Percentiles rank a stretch among this genome's conserved stretches.
Evolutionary conservation across 1,140 invertebrate species (phyloP).

Genomic region (Diprion similis): DNA sequence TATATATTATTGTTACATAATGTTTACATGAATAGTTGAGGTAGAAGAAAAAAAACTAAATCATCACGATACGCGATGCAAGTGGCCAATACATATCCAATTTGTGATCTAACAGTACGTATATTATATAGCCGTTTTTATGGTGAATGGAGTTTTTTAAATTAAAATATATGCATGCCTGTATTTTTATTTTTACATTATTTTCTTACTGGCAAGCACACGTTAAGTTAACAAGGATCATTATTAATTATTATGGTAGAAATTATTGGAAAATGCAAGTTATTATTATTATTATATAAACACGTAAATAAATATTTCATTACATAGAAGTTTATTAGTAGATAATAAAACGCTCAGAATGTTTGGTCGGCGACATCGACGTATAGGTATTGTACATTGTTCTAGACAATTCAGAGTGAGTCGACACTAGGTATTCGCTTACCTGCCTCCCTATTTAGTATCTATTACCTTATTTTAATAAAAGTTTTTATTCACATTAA

Average conservation of each 20-base stretch:
- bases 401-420: too few species aligned
- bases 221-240: slow-evolving; percentile 13
- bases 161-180: slow-evolving; percentile 18
- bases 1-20: slow-evolving; percentile 14
- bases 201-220: slow-evolving; percentile 19
- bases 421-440: too few species aligned
- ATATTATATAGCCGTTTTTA: slow-evolving; percentile 23
- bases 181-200: slow-evolving; percentile 25
- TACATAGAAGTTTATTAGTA: slow-evolving; percentile 29
- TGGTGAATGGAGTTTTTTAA: slow-evolving; percentile 40
- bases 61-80: too few species aligned
- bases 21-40: neutral
- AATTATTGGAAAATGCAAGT: neutral
- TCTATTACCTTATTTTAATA: too few species aligned
- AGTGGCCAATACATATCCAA: too few species aligned
- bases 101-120: too few species aligned
- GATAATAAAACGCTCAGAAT: slow-evolving; percentile 36
- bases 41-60: too few species aligned
- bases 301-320: slow-evolving; percentile 17
- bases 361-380: slow-evolving; percentile 40
- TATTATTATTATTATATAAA: neutral
- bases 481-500: too few species aligned
- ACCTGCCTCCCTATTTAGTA: too few species aligned
- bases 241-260: neutral
- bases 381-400: slow-evolving; percentile 47